Base-by-base conservation (phyloP, 2,888 invertebrate genomes). In the Cephus runcator region DNA sequence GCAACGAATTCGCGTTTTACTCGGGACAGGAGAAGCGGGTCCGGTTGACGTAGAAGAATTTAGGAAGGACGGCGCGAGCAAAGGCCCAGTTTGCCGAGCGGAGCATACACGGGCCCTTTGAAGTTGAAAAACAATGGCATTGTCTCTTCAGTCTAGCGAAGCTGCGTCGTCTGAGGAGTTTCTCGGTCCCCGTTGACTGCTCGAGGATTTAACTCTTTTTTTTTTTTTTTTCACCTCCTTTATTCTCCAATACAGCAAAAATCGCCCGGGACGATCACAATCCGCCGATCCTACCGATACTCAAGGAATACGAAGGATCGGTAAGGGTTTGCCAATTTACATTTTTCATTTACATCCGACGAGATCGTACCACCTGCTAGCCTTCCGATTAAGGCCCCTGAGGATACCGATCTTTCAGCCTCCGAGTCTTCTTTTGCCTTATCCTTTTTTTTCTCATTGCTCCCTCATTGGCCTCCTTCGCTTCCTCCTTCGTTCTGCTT, bases 111-210 rank as follows among this genome's bases (percentile, higher is more conserved):
- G 85, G 84, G 85, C 85, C 88, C 91, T 91, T 91, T 91, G 91
- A 91, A 91, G 91, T 91, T 90, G 84, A 91, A 91, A 91, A 91
- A 91, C 91, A 91, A 91, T 91, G 91, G 87, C 91, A 91, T 91
- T 91, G 91, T 91, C 90, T 90, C 90, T 91, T 91, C 89, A 88
- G 90, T 88, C 88, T 89, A 91, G 90, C 88, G 89, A 88, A 83
- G 87, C 84, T 85, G 87, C 83, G 79, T 81, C 80, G 78, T 80
- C 83, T 83, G 85, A 85, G 85, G 85, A 84, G 84, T 82, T 35
- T 85, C 82, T 84, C 81, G 83, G 84, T 82, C 80, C 82, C 76
- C 69, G 69, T 30, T 33, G 30, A 69, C 69, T 33, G 69, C 33
- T 69, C 4, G 69, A 30, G 11, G 31, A 69, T 69, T 69, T 69